phyloP scores from a whole-genome alignment of 2,888 invertebrate genomes.

The Chelonus formosanus region DNA sequence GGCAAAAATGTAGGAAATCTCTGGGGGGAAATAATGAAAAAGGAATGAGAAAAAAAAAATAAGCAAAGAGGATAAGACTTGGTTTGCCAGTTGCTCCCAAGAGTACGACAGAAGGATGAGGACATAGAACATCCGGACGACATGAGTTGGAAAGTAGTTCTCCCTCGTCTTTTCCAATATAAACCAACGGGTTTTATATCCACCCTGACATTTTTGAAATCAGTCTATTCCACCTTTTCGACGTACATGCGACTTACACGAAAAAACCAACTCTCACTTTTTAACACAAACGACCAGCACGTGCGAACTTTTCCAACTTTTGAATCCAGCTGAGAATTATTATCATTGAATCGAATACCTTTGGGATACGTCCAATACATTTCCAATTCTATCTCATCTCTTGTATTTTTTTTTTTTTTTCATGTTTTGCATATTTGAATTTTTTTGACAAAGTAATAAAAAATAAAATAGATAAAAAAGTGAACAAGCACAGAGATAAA shows the following conservation, averaged over 20 bases:
- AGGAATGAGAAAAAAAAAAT: constrained; percentile 12
- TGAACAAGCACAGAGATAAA: constrained; percentile 6
- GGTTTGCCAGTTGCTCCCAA: constrained; percentile 30
- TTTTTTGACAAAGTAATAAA: background rate
- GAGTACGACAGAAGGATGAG: constrained; percentile 29
- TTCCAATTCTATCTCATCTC: too few relatives aligned
- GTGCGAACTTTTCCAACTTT: constrained; percentile 16
- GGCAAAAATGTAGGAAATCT: constrained; percentile 35
- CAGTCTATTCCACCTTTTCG: background rate
- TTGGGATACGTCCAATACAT: too few relatives aligned
- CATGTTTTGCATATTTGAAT: constrained; percentile 2
- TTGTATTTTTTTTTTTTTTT: background rate
- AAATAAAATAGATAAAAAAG: background rate
- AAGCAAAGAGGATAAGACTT: constrained; percentile 13
- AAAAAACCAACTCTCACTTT: constrained; percentile 13
- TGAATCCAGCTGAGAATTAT: background rate
- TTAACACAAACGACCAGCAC: constrained; percentile 18
- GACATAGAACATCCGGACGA: constrained; percentile 36
- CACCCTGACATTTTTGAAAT: constrained; percentile 10
- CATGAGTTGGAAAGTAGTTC: constrained; percentile 39
- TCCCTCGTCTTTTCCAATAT: constrained; percentile 32
- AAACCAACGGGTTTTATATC: constrained; percentile 9
- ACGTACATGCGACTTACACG: background rate
- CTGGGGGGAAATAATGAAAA: constrained; percentile 37
- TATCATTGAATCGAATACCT: too few relatives aligned